Base-by-base conservation (phyloP, 1,140 invertebrate species). In the Leptinotarsa defecta region DNA sequence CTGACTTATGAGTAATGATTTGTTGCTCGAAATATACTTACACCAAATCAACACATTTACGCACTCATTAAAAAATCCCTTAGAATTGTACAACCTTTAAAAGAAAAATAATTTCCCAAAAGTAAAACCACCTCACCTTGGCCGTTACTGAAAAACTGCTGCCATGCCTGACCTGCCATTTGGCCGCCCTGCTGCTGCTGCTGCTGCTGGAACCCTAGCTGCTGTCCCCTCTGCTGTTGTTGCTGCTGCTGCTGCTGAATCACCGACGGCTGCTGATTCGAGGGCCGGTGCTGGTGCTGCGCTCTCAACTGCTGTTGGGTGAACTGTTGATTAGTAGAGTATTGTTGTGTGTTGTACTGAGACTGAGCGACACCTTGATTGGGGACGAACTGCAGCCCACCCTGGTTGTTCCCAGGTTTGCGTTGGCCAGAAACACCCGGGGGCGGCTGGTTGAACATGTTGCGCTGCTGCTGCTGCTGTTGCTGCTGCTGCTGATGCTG, bases 401-500 rank as follows among this genome's bases (percentile, higher is more conserved):
- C 68, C 19, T 48, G 68, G n/a, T 75, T 72, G 27, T 65, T 65
- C 20, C 68, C 52, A 17, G 70, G 20, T 43, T 77, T 76, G 63
- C 67, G 76, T 74, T 82, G 86, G 48, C 27, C 5, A 17, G 68
- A 20, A 6, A 49, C 17, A 24, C 68, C 68, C 0, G 76, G 78
- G n/a, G 76, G 76, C 19, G 81, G 86, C 78, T 85, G 85, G 70
- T 85, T 84, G 75, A 82, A 87, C 74, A 87, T 88, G 34, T 43
- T 43, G 34, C 34, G 34, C 34, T 43, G 34, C 68, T 86, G 87
- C 48, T 87, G 85, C 20, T 88, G 78, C 80, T 85, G 80, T 77
- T 83, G 81, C 77, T 86, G 81, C 74, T 85, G 85, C 48, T 84
- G 81, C 43, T 86, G 84, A 68, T 84, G 82, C 71, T 85, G 85